A percentile compares a stretch with the other conserved stretches of the same genome.
These are phyloP conservation scores for Dendropsophus ebraccatus DNA, from an alignment of 2,113 vertebrate species.

Conservation along the genomic window DNA sequence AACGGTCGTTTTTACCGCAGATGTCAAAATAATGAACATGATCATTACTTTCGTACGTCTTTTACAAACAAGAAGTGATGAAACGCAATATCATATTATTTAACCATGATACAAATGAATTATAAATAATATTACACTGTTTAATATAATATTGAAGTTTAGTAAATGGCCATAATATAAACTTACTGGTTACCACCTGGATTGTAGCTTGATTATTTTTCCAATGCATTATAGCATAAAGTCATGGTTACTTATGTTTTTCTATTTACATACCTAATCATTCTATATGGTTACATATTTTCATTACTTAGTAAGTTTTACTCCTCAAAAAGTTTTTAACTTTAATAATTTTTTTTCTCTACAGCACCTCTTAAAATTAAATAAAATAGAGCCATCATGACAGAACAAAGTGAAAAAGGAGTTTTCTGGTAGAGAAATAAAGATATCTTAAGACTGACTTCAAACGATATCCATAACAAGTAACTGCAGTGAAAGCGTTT, in stretches of 20 bases:
- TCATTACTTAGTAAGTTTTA: not conserved
- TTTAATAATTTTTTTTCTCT: constrained; percentile 13
- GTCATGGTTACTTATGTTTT: not conserved
- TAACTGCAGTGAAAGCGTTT: constrained; percentile 90
- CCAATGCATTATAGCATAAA: not conserved
- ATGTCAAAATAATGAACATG: too few species aligned
- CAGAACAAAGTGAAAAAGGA: constrained; percentile 71
- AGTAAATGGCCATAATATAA: too few species aligned
- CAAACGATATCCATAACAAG: constrained; percentile 94
- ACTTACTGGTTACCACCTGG: too few species aligned
- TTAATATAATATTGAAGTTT: too few species aligned
- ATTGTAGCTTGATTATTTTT: not conserved
- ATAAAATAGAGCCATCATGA: constrained; percentile 77
- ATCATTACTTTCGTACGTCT: too few species aligned
- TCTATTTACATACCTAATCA: not conserved
- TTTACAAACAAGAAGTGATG: too few species aligned
- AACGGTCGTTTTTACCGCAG: too few species aligned
- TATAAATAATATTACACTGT: too few species aligned
- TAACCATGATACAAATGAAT: too few species aligned
- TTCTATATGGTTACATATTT: not conserved
- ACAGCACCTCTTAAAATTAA: constrained; percentile 63
- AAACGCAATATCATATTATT: too few species aligned
- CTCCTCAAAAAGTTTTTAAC: constrained; percentile 35
- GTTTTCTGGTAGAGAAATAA: constrained; percentile 89
- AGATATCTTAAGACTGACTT: constrained; percentile 97